Evolutionary conservation across 2,113 vertebrate genomes (phyloP).

Genomic region (Gallinago paraguaiae): DNA sequence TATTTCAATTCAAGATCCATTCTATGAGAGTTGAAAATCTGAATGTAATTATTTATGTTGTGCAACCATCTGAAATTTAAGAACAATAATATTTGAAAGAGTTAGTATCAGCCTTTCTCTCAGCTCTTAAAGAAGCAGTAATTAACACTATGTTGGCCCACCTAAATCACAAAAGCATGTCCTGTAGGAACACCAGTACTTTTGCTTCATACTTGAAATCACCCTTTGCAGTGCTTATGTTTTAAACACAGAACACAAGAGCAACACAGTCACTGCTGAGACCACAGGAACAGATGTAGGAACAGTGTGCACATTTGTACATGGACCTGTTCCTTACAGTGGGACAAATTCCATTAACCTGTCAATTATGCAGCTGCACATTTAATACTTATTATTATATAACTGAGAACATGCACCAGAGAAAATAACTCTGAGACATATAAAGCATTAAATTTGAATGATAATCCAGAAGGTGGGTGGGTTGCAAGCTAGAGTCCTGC

Average conservation of each 20-base stretch:
- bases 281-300: background rate
- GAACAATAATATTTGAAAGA: background rate
- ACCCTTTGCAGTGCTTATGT: background rate
- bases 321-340: background rate
- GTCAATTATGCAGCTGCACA: rapidly evolving
- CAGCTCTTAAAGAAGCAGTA: background rate
- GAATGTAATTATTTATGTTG: background rate
- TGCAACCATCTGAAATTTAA: background rate
- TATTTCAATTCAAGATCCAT: background rate
- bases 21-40: background rate
- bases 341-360: background rate
- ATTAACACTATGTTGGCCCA: background rate
- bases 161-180: background rate
- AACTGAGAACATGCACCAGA: background rate
- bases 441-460: background rate
- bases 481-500: background rate
- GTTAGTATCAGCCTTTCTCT: background rate
- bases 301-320: background rate
- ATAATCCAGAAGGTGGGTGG: background rate
- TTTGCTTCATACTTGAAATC: background rate
- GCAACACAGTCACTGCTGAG: background rate
- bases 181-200: background rate
- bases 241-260: background rate
- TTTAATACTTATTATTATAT: background rate
- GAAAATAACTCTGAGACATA: background rate